Conservation (phyloP, 1,140 invertebrate genomes). For the Drosophila parabipectinata region DNA sequence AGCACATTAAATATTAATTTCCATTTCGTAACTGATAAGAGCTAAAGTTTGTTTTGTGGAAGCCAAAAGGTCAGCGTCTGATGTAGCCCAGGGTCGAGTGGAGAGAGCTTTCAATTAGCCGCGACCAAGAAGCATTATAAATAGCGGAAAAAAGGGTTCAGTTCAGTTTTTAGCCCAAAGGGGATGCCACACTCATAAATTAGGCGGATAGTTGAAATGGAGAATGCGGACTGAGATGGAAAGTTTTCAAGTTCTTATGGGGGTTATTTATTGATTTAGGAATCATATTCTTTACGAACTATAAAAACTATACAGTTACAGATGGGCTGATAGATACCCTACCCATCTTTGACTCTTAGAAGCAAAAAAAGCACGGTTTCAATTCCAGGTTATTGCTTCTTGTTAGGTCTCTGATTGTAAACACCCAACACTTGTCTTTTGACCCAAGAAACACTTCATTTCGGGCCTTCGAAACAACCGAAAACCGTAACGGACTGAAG, state of each 20-base stretch:
- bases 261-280: constrained; percentile 17
- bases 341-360: no score
- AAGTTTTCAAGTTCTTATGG: neutral
- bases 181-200: constrained; percentile 19
- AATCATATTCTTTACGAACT: neutral
- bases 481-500: constrained; percentile 40
- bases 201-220: constrained; percentile 25
- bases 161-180: constrained; percentile 1
- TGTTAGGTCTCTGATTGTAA: constrained; percentile 5
- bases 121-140: constrained; percentile 51
- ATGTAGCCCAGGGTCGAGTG: constrained; percentile 22
- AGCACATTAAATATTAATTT: constrained; percentile 79
- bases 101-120: constrained; percentile 58
- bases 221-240: neutral
- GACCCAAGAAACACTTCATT: constrained; percentile 58
- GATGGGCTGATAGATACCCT: neutral
- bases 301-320: neutral
- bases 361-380: neutral
- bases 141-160: constrained; percentile 39
- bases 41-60: constrained; percentile 39
- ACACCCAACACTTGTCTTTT: constrained; percentile 27
- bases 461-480: constrained; percentile 39
- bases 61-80: constrained; percentile 47
- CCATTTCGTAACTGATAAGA: constrained; percentile 78
- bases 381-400: constrained; percentile 6